phyloP scores from a whole-genome alignment of 64 coral and sea anemone species.

The Pocillopora damicornis region DNA sequence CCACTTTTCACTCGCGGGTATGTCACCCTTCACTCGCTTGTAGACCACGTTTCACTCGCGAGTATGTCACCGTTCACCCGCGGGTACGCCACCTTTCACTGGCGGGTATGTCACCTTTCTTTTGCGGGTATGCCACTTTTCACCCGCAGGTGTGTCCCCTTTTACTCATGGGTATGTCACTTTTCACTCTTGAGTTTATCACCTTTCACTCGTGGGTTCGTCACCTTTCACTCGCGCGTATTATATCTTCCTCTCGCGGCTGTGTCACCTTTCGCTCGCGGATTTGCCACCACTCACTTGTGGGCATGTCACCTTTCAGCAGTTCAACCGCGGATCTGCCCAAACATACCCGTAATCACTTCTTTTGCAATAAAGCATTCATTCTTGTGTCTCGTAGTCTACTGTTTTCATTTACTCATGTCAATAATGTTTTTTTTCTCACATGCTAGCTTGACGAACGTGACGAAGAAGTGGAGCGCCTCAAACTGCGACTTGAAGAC shows the following conservation, averaged over 20 bases:
- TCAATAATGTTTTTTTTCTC: neutral
- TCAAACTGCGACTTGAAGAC: slow-evolving; percentile 77
- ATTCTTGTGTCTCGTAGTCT: no score
- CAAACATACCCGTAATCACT: no score
- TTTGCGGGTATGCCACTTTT: neutral
- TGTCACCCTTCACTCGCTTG: no score
- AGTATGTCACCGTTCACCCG: no score
- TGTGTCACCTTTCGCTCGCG: no score
- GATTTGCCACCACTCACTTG: neutral
- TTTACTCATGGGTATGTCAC: neutral
- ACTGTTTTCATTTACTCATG: no score
- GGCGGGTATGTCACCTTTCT: neutral
- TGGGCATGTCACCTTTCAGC: neutral
- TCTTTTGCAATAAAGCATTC: no score
- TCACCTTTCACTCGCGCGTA: neutral
- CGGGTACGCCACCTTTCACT: neutral
- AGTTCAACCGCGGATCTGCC: no score
- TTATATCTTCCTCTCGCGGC: no score
- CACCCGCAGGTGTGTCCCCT: neutral
- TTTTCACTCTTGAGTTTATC: neutral
- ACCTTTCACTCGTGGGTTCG: neutral
- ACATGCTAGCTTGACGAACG: slow-evolving; percentile 81
- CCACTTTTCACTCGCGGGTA: neutral
- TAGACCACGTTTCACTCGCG: no score
- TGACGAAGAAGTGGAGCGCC: slow-evolving; percentile 73